phyloP scores from a whole-genome alignment of 1,140 invertebrate genomes.

The Drosophila lacteicornis region DNA sequence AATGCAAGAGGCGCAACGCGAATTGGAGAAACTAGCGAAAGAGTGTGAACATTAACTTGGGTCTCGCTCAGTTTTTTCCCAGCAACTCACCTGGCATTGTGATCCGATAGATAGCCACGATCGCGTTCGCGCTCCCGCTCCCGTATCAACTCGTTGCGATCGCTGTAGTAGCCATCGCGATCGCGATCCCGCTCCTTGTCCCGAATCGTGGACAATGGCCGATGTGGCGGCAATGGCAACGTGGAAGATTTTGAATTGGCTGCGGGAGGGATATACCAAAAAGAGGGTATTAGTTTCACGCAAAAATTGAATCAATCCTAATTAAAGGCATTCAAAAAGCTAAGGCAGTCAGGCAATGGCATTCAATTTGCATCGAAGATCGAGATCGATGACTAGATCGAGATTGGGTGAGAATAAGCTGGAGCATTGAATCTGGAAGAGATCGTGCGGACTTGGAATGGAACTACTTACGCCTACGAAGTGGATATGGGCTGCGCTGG shows the following conservation, averaged over 20 bases:
- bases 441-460: slow-evolving; percentile 60
- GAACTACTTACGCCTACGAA: slow-evolving; percentile 91
- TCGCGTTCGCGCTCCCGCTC: slow-evolving; percentile 89
- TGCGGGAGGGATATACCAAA: slow-evolving; percentile 16
- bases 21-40: slow-evolving; percentile 86
- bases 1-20: slow-evolving; percentile 92
- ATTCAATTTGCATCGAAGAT: slow-evolving; percentile 26
- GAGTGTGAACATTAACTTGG: neutral
- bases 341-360: slow-evolving; percentile 28
- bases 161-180: slow-evolving; percentile 92
- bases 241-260: slow-evolving; percentile 91
- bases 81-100: slow-evolving; percentile 90
- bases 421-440: slow-evolving; percentile 49
- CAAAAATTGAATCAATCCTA: slow-evolving; percentile 5
- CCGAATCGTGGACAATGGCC: slow-evolving; percentile 82
- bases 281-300: neutral
- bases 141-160: slow-evolving; percentile 92
- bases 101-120: slow-evolving; percentile 93
- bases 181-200: slow-evolving; percentile 86
- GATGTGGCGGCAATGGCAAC: slow-evolving; percentile 89
- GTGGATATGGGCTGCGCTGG: slow-evolving; percentile 92
- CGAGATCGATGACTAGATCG: slow-evolving; percentile 5
- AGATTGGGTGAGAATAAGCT: slow-evolving; percentile 29
- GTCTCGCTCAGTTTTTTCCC: neutral
- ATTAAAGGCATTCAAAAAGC: slow-evolving; percentile 31